Conservation (phyloP, 2,888 invertebrate species). For the Portevinia maculata region DNA sequence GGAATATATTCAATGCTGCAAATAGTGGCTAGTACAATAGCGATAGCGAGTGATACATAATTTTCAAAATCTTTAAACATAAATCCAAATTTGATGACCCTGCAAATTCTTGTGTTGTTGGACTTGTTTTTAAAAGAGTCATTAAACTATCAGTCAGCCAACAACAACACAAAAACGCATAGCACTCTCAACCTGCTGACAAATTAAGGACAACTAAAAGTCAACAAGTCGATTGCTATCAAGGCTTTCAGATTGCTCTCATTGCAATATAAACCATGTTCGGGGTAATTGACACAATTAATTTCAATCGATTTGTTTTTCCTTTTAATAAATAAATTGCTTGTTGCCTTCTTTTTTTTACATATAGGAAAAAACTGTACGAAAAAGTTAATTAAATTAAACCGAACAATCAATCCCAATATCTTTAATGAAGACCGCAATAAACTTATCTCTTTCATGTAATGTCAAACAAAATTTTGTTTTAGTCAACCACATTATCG, state of each 20-base stretch:
- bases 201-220: slow-evolving; percentile 29
- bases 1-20: too few relatives aligned
- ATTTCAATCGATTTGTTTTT: slow-evolving; percentile 69
- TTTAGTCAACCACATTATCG: too few relatives aligned
- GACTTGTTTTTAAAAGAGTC: neutral
- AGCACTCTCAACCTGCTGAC: slow-evolving; percentile 20
- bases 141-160: slow-evolving; percentile 6
- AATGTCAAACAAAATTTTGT: neutral
- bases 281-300: slow-evolving; percentile 68
- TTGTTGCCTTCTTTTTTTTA: slow-evolving; percentile 19
- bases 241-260: slow-evolving; percentile 44
- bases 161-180: neutral
- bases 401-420: slow-evolving; percentile 39
- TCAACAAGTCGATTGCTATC: slow-evolving; percentile 50
- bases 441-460: slow-evolving; percentile 21
- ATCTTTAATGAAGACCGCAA: slow-evolving; percentile 18
- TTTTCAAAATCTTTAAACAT: too few relatives aligned
- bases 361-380: slow-evolving; percentile 22
- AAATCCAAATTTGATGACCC: too few relatives aligned
- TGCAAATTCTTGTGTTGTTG: too few relatives aligned
- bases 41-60: too few relatives aligned
- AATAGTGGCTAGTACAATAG: too few relatives aligned
- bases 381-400: slow-evolving; percentile 50
- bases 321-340: neutral
- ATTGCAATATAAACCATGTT: slow-evolving; percentile 46